A percentile compares a stretch with the other conserved stretches of the same genome.
These are phyloP conservation scores for Thalassaphorura encarpata DNA, from an alignment of 1,140 invertebrate species.

Conservation along the genomic window DNA sequence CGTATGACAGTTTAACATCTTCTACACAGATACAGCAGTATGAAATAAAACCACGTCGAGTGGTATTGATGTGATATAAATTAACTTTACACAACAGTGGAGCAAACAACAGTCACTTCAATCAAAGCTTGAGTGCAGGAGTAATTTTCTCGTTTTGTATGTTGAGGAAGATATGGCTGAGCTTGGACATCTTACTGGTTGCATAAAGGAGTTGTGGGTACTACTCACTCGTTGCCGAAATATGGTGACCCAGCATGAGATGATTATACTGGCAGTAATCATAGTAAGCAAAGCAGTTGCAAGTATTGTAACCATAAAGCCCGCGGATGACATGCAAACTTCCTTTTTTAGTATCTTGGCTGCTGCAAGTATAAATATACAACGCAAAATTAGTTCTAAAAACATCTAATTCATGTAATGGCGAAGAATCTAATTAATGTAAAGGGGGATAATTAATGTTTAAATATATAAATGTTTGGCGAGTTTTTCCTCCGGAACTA, in stretches of 20 bases:
- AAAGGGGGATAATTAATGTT: background rate
- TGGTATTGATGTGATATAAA: no score
- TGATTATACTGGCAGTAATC: constrained; percentile 83
- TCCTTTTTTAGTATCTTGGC: constrained; percentile 62
- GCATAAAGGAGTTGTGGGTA: constrained; percentile 73
- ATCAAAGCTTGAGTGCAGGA: no score
- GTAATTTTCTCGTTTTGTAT: no score
- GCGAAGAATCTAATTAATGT: background rate
- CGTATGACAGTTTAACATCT: no score
- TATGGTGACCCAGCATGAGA: constrained; percentile 89
- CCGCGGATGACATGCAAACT: constrained; percentile 85
- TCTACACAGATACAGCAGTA: no score
- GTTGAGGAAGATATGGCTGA: no score
- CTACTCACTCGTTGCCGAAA: constrained; percentile 76
- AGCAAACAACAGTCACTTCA: no score
- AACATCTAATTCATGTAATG: constrained; percentile 21
- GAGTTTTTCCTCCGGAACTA: no score
- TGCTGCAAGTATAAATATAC: constrained; percentile 41
- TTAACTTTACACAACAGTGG: no score
- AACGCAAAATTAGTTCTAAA: background rate
- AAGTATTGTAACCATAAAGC: constrained; percentile 80
- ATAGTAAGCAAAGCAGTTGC: constrained; percentile 81
- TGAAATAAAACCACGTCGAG: no score
- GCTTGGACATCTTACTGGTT: constrained; percentile 90
- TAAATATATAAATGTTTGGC: background rate